Base-by-base conservation (phyloP, 2,888 invertebrate genomes). In the Xestia xanthographa region DNA sequence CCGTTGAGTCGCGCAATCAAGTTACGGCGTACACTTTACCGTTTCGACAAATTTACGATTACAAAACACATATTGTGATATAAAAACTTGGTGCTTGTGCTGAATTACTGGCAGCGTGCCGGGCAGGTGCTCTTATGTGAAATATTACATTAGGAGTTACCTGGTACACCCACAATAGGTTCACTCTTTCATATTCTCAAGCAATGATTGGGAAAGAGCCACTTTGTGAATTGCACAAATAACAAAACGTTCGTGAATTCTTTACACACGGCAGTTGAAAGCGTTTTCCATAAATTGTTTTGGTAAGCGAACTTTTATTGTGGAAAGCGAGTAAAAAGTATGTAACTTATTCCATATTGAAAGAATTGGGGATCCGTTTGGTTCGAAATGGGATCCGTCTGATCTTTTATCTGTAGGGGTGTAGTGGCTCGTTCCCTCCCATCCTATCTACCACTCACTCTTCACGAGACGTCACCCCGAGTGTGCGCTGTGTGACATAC, bases 401-500 rank as follows among this genome's bases (percentile, higher is more conserved):
- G 26, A 8, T 74, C 12, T 50, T 53, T n/a, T 22, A 34, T 22
- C 26, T 26, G 5, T 34, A 1, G 29, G 26, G 17, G n/a, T 9
- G 0, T 5, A 14, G 45, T 80, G 79, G 79, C 79, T 79, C 80
- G 78, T 87, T 89, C 77, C 86, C 83, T 41, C 70, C 72, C 76
- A 81, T 62, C 65, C 81, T 84, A 73, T 86, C 86, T 85, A 84
- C 86, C 86, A 86, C 82, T 87, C 90, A 82, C 85, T 85, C 86
- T 83, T 83, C 87, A 86, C 86, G 80, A 81, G 87, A 89, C 90
- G 82, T 86, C 82, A 87, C 85, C 72, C 87, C 79, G 69, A 76
- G 87, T 83, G 80, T 80, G 75, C 62, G 71, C 85, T 74, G 82
- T 83, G 77, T 38, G 86, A 94, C 99, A 98, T 98, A 99, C 99